Conservation (phyloP, 1,140 invertebrate species). For the Danaus melanippus region DNA sequence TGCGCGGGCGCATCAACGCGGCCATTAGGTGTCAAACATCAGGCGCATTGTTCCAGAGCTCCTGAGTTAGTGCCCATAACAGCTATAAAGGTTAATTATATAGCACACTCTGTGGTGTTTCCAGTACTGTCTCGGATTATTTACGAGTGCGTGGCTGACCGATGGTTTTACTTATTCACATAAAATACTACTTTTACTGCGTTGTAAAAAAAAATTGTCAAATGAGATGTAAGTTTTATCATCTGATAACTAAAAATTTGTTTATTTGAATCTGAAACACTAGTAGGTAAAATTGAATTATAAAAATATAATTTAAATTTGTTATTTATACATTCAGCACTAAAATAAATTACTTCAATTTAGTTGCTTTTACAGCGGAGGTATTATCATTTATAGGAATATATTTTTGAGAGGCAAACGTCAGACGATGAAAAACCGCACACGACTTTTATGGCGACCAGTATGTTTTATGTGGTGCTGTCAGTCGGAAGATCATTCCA, state of each 20-base stretch:
- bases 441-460: conserved; percentile 61
- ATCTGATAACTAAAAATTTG: too few relatives aligned
- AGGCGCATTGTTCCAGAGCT: conserved; percentile 43
- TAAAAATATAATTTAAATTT: background rate
- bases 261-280: background rate
- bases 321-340: background rate
- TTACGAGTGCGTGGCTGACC: conserved; percentile 42
- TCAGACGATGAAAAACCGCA: conserved; percentile 60
- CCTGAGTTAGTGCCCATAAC: conserved; percentile 55
- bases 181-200: too few relatives aligned
- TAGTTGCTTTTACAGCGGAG: conserved; percentile 10
- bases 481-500: conserved; percentile 41
- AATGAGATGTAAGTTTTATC: too few relatives aligned
- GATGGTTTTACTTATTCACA: conserved; percentile 5
- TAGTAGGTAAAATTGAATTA: conserved; percentile 2
- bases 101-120: conserved; percentile 39
- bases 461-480: conserved; percentile 44
- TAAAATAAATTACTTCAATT: conserved; percentile 1
- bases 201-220: too few relatives aligned
- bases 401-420: conserved; percentile 45
- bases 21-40: conserved; percentile 51
- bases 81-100: conserved; percentile 62
- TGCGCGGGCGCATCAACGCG: conserved; percentile 42
- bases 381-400: conserved; percentile 52
- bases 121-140: conserved; percentile 43